Base-by-base conservation (phyloP, 1,140 invertebrate species). In the Scaptomyza montana region DNA sequence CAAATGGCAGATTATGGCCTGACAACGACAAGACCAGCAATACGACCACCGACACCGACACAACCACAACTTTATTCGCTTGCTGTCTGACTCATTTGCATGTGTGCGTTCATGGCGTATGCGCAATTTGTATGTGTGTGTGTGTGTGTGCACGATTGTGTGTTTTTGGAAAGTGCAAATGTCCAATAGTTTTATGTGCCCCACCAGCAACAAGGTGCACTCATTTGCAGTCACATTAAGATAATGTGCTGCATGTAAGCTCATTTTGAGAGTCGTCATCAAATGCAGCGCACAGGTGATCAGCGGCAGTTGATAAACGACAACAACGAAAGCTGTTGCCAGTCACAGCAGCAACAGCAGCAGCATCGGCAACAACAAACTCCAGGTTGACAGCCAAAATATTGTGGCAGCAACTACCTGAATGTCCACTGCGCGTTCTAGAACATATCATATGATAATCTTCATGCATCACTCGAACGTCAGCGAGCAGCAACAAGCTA, bases 361-460 rank as follows among this genome's bases (percentile, higher is more conserved):
- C 21, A 25, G 21, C 21, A 25, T 25, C 53, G 25, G 7, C 36
- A 56, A 9, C 57, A 30, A 47, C 62, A 62, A 68, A 33, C 67
- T 61, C 56, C 50, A 72, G 30, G 54, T 67, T 57, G 84, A 82
- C 80, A 82, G 75, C 71, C 79, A 78, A 84, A 84, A 84, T 74
- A 84, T 82, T 78, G 79, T 55, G 62, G 49, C 61, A 66, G 49
- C 50, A 57, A 56, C 65, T 33, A 60, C 7, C 30, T 30, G 46
- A 57, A 28, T 63, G 66, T 62, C 49, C 63, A 60, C 49, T 53
- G 36, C 61, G 61, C 65, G 70, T 61, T 87, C 78, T 87, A 77
- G 76, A 87, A 87, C 79, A 80, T 89, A 89, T 89, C 84, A 89
- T 77, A 89, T 78, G 84, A 89, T 89, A 89, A 89, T 89, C 84